These are phyloP conservation scores for Dermochelys coriacea DNA, from an alignment of 2,797 vertebrate species.

Conservation along the genomic window DNA sequence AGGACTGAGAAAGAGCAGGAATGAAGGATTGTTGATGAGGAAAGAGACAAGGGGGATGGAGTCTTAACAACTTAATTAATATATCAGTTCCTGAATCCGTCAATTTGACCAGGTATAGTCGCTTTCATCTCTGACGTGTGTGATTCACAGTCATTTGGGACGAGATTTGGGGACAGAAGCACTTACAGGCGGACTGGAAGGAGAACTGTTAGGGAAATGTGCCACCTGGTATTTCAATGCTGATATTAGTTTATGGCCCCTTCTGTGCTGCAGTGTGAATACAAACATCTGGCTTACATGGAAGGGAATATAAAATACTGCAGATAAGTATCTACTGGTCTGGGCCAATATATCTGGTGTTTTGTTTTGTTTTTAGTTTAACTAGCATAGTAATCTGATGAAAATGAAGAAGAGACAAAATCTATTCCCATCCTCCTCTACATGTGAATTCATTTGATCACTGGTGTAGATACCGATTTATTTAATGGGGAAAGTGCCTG, in stretches of 20 bases:
- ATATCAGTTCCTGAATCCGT: not conserved
- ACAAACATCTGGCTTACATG: accelerated
- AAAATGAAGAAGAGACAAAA: not conserved
- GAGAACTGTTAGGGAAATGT: not conserved
- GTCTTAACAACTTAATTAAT: not conserved
- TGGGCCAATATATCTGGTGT: accelerated
- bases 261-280: not conserved
- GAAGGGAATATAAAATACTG: accelerated
- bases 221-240: not conserved
- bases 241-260: not conserved
- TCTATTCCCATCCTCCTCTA: not conserved
- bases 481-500: not conserved
- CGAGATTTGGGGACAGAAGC: not conserved
- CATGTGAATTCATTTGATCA: not conserved
- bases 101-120: not conserved
- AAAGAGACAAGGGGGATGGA: not conserved
- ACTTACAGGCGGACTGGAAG: not conserved
- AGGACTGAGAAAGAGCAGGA: not conserved
- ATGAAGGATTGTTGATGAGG: not conserved
- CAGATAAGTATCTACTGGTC: accelerated
- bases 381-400: not conserved
- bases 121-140: not conserved
- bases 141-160: not conserved
- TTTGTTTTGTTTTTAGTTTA: not conserved
- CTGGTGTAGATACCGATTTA: not conserved